A percentile compares a stretch with the other conserved stretches of the same genome.
Conservation (phyloP, 1,140 invertebrate species). For the Panagrolaimus sp. region DNA sequence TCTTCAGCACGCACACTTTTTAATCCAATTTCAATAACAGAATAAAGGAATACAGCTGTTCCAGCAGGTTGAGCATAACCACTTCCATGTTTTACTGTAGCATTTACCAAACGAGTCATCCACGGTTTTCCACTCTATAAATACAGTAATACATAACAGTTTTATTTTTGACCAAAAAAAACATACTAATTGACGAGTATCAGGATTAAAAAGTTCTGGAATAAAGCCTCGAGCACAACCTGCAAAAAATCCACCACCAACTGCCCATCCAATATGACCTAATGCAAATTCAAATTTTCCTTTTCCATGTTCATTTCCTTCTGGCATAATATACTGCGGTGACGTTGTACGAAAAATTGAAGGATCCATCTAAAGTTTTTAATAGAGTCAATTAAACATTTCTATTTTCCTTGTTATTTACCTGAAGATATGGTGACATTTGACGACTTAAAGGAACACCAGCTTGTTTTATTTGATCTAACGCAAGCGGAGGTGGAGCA, state of each 20-base stretch:
- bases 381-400: background rate
- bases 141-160: conserved; percentile 3
- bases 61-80: conserved; percentile 46
- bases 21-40: conserved; percentile 29
- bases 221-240: conserved; percentile 35
- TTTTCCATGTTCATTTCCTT: conserved; percentile 41
- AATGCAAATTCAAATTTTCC: conserved; percentile 44
- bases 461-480: conserved; percentile 39
- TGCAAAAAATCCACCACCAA: conserved; percentile 33
- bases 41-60: conserved; percentile 43
- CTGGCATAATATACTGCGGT: conserved; percentile 47
- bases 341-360: conserved; percentile 38
- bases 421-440: conserved; percentile 46
- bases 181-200: conserved; percentile 29
- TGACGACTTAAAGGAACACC: conserved; percentile 39
- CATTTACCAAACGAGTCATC: conserved; percentile 42
- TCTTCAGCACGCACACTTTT: conserved; percentile 34
- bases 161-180: background rate
- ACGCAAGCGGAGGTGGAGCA: conserved; percentile 24
- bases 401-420: conserved; percentile 16
- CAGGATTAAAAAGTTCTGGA: conserved; percentile 35
- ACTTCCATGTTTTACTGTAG: conserved; percentile 43
- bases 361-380: conserved; percentile 41
- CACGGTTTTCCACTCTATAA: conserved; percentile 25
- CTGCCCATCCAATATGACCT: conserved; percentile 45